A percentile compares a stretch with the other conserved stretches of the same genome.
Conservation (phyloP, 2,888 invertebrate species). For the Endomychus coccineus region DNA sequence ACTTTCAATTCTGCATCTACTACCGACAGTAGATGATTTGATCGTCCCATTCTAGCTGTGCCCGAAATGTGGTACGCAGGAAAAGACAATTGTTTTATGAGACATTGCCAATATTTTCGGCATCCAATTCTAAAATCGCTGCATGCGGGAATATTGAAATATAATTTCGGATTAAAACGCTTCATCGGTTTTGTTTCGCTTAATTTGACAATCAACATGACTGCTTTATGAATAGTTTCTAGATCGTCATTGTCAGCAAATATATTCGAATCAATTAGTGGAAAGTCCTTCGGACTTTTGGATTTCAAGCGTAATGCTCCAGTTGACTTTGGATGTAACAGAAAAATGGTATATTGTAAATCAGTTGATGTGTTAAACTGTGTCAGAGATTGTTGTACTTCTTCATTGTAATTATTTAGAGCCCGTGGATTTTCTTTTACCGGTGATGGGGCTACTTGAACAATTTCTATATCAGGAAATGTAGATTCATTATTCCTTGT, state of each 20-base stretch:
- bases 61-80: slow-evolving; percentile 32
- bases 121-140: slow-evolving; percentile 34
- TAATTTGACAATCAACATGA: slow-evolving; percentile 41
- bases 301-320: slow-evolving; percentile 50
- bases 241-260: slow-evolving; percentile 56
- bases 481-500: slow-evolving; percentile 5
- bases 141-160: slow-evolving; percentile 46
- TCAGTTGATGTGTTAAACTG: slow-evolving; percentile 5
- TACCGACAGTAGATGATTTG: slow-evolving; percentile 51
- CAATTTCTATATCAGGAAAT: slow-evolving; percentile 8
- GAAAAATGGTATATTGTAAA: slow-evolving; percentile 7
- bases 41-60: slow-evolving; percentile 57
- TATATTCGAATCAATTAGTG: slow-evolving; percentile 57
- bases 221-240: slow-evolving; percentile 47
- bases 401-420: slow-evolving; percentile 8
- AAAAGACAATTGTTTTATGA: slow-evolving; percentile 31
- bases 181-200: slow-evolving; percentile 42
- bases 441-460: slow-evolving; percentile 3
- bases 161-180: slow-evolving; percentile 35
- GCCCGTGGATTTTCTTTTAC: not conserved
- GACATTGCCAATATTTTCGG: slow-evolving; percentile 49
- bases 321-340: slow-evolving; percentile 45
- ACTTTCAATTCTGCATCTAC: slow-evolving; percentile 63
- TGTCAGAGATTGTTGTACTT: not conserved
- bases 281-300: slow-evolving; percentile 50